These are phyloP conservation scores for Philaethria dido DNA, from an alignment of 2,888 invertebrate genomes.

Conservation along the genomic window DNA sequence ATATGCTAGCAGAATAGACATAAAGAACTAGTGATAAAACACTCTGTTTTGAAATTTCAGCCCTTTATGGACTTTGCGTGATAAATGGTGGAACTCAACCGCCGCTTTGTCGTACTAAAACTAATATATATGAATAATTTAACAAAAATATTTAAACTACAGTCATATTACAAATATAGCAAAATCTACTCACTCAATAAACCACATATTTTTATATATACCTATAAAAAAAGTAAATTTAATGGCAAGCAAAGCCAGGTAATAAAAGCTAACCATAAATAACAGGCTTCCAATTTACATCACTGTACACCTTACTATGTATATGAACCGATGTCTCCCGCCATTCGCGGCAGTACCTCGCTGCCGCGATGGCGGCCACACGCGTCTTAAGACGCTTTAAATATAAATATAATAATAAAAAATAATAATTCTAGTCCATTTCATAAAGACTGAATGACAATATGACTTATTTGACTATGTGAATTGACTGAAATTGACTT, in stretches of 20 bases:
- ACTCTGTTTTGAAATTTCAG: no score
- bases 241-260: neutral
- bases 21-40: no score
- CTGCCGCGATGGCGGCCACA: slow-evolving; percentile 67
- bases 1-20: no score
- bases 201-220: no score
- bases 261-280: neutral
- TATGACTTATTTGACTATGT: slow-evolving; percentile 35
- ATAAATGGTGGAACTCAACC: no score
- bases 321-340: slow-evolving; percentile 60
- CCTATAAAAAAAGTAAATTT: no score
- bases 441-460: slow-evolving; percentile 47
- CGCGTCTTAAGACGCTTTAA: slow-evolving; percentile 62
- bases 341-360: slow-evolving; percentile 65
- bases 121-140: no score
- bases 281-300: slow-evolving; percentile 49
- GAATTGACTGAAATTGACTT: slow-evolving; percentile 47
- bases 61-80: no score
- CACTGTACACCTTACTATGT: slow-evolving; percentile 70
- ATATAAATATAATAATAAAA: slow-evolving; percentile 42
- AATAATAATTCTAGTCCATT: slow-evolving; percentile 63
- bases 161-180: no score
- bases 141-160: no score
- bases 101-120: no score
- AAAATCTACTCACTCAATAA: no score